Conservation (phyloP, 2,888 invertebrate species). For the Laothoe populi region DNA sequence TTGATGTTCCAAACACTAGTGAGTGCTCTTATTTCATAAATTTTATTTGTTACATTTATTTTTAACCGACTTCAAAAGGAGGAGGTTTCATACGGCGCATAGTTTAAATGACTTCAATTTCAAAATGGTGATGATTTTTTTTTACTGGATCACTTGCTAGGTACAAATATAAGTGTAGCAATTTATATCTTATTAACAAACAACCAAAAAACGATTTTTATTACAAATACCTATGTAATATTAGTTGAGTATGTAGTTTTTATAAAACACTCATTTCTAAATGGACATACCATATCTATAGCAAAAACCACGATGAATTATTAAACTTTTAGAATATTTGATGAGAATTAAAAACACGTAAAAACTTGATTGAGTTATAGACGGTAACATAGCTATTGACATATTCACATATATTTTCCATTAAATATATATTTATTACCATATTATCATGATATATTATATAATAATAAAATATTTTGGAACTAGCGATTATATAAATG, state of each 20-base stretch:
- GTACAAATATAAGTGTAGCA: background rate
- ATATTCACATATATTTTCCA: background rate
- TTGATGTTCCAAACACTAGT: no score
- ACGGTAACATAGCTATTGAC: background rate
- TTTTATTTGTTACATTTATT: no score
- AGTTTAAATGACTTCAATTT: background rate
- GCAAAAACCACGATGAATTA: constrained; percentile 13
- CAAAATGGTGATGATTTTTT: no score
- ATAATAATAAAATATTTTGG: no score
- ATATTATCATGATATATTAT: no score
- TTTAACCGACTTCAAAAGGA: no score
- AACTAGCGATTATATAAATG: no score
- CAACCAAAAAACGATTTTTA: constrained; percentile 9
- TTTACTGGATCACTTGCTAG: no score
- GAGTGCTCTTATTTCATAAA: no score
- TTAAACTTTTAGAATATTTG: constrained; percentile 8
- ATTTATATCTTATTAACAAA: constrained; percentile 11
- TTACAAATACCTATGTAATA: constrained; percentile 8
- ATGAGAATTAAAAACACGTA: constrained; percentile 3
- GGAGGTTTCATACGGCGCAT: no score
- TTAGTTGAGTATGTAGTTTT: constrained; percentile 12
- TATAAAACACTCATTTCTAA: constrained; percentile 7
- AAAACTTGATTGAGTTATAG: constrained; percentile 19
- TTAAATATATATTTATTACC: no score
- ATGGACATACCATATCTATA: constrained; percentile 3